phyloP scores from a whole-genome alignment of 2,113 vertebrate species.

The Xerus inauris region DNA sequence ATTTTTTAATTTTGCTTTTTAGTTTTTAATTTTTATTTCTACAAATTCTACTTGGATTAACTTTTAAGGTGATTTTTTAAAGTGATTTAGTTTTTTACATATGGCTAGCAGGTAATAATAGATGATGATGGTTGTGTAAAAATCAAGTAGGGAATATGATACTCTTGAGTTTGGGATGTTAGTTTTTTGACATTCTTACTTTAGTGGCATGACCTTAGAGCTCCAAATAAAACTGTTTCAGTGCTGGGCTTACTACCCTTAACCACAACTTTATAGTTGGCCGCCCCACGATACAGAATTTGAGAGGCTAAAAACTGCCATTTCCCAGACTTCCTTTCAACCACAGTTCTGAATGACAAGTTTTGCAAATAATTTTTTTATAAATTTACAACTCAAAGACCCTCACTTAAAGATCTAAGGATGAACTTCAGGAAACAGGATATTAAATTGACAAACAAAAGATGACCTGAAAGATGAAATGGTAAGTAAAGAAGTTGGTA shows the following conservation, averaged over 20 bases:
- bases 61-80: too few relatives aligned
- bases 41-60: too few relatives aligned
- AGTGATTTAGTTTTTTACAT: not conserved
- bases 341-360: not conserved
- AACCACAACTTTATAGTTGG: not conserved
- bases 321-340: not conserved
- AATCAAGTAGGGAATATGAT: not conserved
- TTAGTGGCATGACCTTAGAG: not conserved
- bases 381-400: not conserved
- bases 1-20: too few relatives aligned
- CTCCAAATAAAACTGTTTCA: not conserved
- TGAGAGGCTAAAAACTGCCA: not conserved
- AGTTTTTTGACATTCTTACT: not conserved
- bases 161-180: not conserved
- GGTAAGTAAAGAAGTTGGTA: not conserved
- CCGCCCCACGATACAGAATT: not conserved
- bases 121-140: not conserved
- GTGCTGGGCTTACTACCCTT: not conserved
- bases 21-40: too few relatives aligned
- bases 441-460: not conserved
- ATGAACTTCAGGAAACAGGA: not conserved
- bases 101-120: not conserved
- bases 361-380: not conserved
- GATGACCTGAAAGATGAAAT: not conserved
- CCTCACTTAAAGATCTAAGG: not conserved